Evolutionary conservation across 2,797 vertebrate genomes (phyloP).

Genomic region (Rhinella marina): DNA sequence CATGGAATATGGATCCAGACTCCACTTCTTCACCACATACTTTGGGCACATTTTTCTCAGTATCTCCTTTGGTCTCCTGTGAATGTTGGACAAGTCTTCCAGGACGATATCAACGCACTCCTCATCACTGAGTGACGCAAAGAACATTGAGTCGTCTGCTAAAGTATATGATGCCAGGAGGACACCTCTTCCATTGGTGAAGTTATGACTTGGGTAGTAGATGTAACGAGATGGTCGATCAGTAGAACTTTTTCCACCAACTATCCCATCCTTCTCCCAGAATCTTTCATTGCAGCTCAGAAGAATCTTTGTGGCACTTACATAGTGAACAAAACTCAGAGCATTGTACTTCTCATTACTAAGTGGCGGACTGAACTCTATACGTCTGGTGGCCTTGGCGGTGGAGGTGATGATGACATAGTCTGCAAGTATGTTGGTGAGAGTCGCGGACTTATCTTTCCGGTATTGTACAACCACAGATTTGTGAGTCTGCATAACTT

Average conservation of each 20-base stretch:
- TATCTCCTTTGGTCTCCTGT: slow-evolving; percentile 56
- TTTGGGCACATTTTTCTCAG: slow-evolving; percentile 55
- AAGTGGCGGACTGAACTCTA: slow-evolving; percentile 63
- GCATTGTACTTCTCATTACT: slow-evolving; percentile 60
- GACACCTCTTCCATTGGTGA: slow-evolving; percentile 50
- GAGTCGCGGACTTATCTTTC: fast-evolving
- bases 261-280: slow-evolving; percentile 69
- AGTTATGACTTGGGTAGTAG: slow-evolving; percentile 68
- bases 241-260: slow-evolving; percentile 58
- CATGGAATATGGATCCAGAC: slow-evolving; percentile 62
- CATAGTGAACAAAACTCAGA: slow-evolving; percentile 66
- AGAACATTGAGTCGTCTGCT: slow-evolving; percentile 59
- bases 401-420: slow-evolving; percentile 64
- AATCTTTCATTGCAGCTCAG: slow-evolving; percentile 66
- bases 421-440: fast-evolving
- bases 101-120: slow-evolving; percentile 55
- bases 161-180: slow-evolving; percentile 69
- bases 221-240: slow-evolving; percentile 69
- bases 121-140: slow-evolving; percentile 42
- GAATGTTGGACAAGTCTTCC: slow-evolving; percentile 66
- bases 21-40: slow-evolving; percentile 65
- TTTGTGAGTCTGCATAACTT: slow-evolving; percentile 17
- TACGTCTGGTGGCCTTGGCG: slow-evolving; percentile 67
- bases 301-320: slow-evolving; percentile 58
- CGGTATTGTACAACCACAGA: slow-evolving; percentile 58